A percentile compares a stretch with the other conserved stretches of the same genome.
Conservation (phyloP, 2,797 vertebrate species). For the Pelobates cultripes region DNA sequence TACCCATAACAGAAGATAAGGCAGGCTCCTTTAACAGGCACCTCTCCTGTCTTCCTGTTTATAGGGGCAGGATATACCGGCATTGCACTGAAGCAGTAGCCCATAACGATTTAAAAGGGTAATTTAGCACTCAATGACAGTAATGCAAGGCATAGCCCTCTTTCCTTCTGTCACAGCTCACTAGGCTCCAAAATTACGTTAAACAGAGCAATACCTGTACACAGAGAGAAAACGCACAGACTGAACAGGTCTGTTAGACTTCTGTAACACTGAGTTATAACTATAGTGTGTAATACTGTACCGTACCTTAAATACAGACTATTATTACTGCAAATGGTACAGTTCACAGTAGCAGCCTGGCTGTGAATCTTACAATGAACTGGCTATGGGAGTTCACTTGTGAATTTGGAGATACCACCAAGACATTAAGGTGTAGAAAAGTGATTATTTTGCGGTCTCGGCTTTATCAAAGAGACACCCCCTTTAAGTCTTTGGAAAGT, state of each 20-base stretch:
- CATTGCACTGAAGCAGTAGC: conserved; percentile 5
- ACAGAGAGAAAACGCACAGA: not conserved
- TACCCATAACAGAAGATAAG: not conserved
- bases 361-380: conserved; percentile 14
- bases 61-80: not conserved
- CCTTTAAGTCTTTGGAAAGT: conserved; percentile 5
- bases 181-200: conserved; percentile 15
- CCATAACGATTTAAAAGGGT: not conserved
- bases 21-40: not conserved
- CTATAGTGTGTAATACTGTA: conserved; percentile 7
- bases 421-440: conserved; percentile 18
- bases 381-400: not conserved
- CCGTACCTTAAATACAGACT: not conserved
- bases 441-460: conserved; percentile 15
- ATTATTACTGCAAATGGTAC: not conserved
- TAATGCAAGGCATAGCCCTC: not conserved
- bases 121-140: conserved; percentile 22
- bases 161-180: conserved; percentile 16
- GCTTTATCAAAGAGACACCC: conserved; percentile 11
- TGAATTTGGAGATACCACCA: conserved; percentile 8
- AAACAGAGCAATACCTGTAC: conserved; percentile 18
- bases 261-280: not conserved
- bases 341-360: not conserved
- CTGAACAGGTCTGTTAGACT: not conserved
- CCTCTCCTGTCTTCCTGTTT: not conserved